Evolutionary conservation across 2,888 invertebrate genomes (phyloP).

Genomic region (Bellardia pandia): DNA sequence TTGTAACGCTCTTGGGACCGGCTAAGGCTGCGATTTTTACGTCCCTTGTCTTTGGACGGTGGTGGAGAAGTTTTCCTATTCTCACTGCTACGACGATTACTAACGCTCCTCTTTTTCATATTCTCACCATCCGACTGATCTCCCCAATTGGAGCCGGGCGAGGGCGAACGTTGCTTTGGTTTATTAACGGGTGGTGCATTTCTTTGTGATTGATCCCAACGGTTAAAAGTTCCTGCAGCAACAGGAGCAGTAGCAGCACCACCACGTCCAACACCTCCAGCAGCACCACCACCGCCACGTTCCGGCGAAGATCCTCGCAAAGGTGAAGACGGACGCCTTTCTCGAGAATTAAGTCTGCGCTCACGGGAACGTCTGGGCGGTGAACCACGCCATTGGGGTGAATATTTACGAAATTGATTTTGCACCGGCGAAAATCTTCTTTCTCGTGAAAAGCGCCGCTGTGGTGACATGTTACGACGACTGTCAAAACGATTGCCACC

Average conservation of each 20-base stretch:
- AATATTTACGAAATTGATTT: constrained; percentile 81
- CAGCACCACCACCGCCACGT: constrained; percentile 58
- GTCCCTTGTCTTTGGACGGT: constrained; percentile 70
- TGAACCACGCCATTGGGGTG: constrained; percentile 81
- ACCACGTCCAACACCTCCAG: constrained; percentile 41
- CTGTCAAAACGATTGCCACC: constrained; percentile 76
- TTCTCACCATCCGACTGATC: constrained; percentile 67
- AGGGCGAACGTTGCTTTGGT: constrained; percentile 75
- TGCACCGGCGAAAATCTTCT: constrained; percentile 79
- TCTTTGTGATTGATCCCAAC: constrained; percentile 78
- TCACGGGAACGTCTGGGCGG: constrained; percentile 79
- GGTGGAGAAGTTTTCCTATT: constrained; percentile 67
- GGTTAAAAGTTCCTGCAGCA: constrained; percentile 76
- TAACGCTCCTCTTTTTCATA: constrained; percentile 43
- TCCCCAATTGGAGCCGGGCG: constrained; percentile 79
- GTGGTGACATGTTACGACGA: constrained; percentile 76
- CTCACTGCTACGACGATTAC: constrained; percentile 43
- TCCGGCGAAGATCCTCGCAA: constrained; percentile 76
- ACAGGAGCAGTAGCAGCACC: constrained; percentile 17
- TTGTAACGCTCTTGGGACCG: constrained; percentile 75
- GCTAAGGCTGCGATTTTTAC: constrained; percentile 76
- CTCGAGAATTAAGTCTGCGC: constrained; percentile 74
- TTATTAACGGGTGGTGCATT: constrained; percentile 68
- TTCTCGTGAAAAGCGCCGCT: constrained; percentile 79
- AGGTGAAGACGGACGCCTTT: constrained; percentile 79